Evolutionary conservation across 2,113 vertebrate species (phyloP).

Genomic region (Dasypus novemcinctus): DNA sequence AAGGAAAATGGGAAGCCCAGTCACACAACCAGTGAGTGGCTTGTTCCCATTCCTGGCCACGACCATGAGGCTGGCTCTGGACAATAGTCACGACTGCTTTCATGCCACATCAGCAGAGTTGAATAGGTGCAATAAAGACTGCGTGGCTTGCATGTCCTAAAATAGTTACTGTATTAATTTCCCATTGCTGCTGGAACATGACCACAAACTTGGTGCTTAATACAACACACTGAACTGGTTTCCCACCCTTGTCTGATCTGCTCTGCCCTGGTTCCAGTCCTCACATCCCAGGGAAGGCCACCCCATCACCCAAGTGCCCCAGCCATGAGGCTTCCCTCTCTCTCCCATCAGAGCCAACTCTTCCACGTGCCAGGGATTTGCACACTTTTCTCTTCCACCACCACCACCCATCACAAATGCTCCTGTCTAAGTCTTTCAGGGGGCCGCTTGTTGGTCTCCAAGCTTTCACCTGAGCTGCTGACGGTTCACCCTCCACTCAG

Average conservation of each 20-base stretch:
- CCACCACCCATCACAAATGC: too few species aligned
- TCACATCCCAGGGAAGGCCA: not conserved
- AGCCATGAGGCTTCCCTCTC: accelerated
- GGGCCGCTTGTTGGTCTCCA: not conserved
- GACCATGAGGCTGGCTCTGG: not conserved
- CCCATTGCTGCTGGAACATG: not conserved
- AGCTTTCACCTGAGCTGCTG: not conserved
- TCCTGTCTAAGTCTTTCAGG: accelerated
- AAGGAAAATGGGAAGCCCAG: not conserved
- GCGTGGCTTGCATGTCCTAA: not conserved
- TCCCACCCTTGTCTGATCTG: too few species aligned
- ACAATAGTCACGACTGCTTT: not conserved
- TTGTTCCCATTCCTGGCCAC: not conserved
- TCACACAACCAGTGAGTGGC: not conserved
- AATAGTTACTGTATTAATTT: not conserved
- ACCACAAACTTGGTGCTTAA: too few species aligned
- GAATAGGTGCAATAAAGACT: not conserved
- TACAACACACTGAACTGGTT: too few species aligned
- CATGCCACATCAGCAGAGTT: not conserved
- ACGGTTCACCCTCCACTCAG: not conserved
- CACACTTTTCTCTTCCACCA: not conserved
- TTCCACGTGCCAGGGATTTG: too few species aligned
- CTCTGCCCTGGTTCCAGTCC: not conserved
- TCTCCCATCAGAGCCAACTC: not conserved
- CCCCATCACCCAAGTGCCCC: not conserved